A percentile compares a stretch with the other conserved stretches of the same genome.
Evolutionary conservation across 2,888 invertebrate genomes (phyloP).

Genomic region (Drosophila quinaria): DNA sequence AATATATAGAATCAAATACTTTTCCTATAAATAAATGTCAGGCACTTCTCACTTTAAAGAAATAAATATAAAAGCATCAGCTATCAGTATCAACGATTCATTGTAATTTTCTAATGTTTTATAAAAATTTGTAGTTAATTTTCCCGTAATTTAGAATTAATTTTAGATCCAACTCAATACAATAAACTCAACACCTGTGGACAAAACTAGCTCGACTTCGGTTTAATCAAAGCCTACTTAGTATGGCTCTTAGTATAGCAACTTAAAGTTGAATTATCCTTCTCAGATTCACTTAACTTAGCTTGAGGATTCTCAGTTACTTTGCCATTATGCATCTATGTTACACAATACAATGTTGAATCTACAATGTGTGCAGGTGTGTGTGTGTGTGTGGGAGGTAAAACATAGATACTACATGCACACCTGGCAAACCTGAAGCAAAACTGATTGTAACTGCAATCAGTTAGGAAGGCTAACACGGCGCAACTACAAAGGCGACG

Average conservation of each 20-base stretch:
- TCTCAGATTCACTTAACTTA: slow-evolving; percentile 29
- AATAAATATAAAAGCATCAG: too few relatives aligned
- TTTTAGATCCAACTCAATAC: too few relatives aligned
- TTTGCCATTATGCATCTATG: slow-evolving; percentile 37
- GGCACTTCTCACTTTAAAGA: too few relatives aligned
- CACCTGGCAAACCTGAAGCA: slow-evolving; percentile 50
- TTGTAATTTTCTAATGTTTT: too few relatives aligned
- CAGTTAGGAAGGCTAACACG: slow-evolving; percentile 49
- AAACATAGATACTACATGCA: slow-evolving; percentile 27
- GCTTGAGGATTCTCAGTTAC: slow-evolving; percentile 23
- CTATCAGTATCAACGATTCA: too few relatives aligned
- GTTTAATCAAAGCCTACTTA: slow-evolving; percentile 16
- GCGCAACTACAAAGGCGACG: slow-evolving; percentile 70
- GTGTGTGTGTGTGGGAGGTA: slow-evolving; percentile 5
- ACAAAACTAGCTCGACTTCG: background rate
- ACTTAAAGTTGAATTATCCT: slow-evolving; percentile 2
- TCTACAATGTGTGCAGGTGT: slow-evolving; percentile 12
- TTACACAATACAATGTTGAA: slow-evolving; percentile 49
- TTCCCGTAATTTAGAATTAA: too few relatives aligned
- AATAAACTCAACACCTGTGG: background rate
- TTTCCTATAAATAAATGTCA: too few relatives aligned
- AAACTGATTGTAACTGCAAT: slow-evolving; percentile 74
- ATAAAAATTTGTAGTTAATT: too few relatives aligned
- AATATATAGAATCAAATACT: too few relatives aligned
- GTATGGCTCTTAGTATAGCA: slow-evolving; percentile 15